Base-by-base conservation (phyloP, 2,888 invertebrate genomes). In the Mongoloraphidia duomilia region DNA sequence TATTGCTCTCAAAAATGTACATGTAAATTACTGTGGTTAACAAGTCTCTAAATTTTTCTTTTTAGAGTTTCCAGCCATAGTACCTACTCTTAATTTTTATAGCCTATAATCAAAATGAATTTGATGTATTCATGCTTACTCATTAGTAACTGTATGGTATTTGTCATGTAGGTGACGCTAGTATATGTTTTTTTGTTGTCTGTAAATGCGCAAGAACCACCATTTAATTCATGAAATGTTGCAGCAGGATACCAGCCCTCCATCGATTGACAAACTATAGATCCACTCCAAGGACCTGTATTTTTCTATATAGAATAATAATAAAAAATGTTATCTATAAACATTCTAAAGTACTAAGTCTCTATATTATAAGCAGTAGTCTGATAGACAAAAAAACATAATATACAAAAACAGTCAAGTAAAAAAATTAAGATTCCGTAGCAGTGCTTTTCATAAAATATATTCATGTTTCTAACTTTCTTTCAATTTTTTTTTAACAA, bases 181-280 rank as follows among this genome's bases (percentile, higher is more conserved):
- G 72, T 72, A 17, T 74, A 72, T 34, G 67, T 61, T 47, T 70
- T 68, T 8, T 58, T 63, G 6, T 26, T 6, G 11, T 64, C 62
- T 38, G 62, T 60, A 43, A 78, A 68, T 5, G 73, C 75, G 56
- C 80, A 81, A 48, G 68, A 49, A 8, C 78, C 26, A 6, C 26
- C 76, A 56, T 71, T 67, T 40, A 71, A 68, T 49, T 78, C 77
- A 11, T 72, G 67, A 58, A 79, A 86, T 9, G 81, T 70, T 0
- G 83, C 82, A 5, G 77, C 74, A 0, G 85, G 84, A 62, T 79
- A 82, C 85, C 86, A 87, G 14, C 80, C 82, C 9, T 63, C 63
- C 34, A 61, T 55, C 9, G 76, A 72, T 41, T 77, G 76, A 58
- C 87, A 88, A 39, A 78, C 77, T 12, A 87, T 72, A 14, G 77